Conservation (phyloP, 2,113 vertebrate species). For the Nothoprocta pentlandii region DNA sequence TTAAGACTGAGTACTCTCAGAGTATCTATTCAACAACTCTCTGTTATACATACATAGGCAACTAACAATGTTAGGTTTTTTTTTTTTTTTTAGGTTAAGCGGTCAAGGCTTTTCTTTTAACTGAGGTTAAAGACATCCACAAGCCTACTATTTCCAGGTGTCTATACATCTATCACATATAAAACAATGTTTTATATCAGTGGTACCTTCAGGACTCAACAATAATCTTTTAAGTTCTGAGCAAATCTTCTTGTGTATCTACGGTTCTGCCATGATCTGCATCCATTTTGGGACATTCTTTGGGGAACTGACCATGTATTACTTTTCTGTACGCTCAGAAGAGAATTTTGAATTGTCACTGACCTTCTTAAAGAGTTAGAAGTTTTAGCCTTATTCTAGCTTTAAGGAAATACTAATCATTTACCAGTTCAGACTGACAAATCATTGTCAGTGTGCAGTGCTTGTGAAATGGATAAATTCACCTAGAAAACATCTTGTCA, state of each 20-base stretch:
- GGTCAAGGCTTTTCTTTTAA: not conserved
- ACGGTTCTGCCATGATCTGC: rapidly evolving
- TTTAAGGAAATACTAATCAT: not conserved
- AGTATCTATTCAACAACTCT: not conserved
- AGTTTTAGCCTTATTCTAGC: not conserved
- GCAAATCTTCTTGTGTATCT: not conserved
- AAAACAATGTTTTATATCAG: not conserved
- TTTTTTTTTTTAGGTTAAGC: not conserved
- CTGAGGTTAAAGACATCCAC: not conserved
- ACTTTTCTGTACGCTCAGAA: not conserved
- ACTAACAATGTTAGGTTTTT: not conserved
- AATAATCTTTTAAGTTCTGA: not conserved
- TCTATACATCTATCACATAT: not conserved
- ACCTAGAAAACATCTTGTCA: not conserved
- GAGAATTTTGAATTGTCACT: not conserved
- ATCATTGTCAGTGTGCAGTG: not conserved
- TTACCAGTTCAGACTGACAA: not conserved
- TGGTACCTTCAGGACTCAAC: not conserved
- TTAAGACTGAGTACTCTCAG: not conserved
- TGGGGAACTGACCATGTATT: not conserved
- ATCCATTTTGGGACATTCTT: rapidly evolving
- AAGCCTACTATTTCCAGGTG: not conserved
- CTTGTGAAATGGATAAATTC: not conserved
- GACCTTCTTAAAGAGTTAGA: not conserved
- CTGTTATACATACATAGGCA: rapidly evolving